Evolutionary conservation across 2,888 invertebrate species (phyloP).

Genomic region (Eristalis intricaria): DNA sequence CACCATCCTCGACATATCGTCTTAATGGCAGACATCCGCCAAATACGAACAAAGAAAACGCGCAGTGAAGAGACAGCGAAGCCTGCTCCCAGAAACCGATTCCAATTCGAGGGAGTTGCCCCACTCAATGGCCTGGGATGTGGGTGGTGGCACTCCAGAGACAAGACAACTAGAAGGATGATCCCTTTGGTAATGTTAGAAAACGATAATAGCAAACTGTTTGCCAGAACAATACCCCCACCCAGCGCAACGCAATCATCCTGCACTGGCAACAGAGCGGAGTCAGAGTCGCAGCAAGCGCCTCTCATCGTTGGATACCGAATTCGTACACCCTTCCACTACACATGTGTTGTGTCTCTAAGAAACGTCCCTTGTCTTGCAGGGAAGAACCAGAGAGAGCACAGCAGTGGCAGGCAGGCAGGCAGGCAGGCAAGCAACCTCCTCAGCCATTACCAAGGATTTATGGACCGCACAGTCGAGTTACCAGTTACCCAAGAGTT

Average conservation of each 20-base stretch:
- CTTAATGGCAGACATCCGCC: not conserved
- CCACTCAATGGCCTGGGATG: not conserved
- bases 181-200: constrained; percentile 46
- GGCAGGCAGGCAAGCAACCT: constrained; percentile 23
- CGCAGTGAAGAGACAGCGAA: not conserved
- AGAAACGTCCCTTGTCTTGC: constrained; percentile 49
- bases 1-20: not conserved
- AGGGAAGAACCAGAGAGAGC: not conserved
- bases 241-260: not conserved
- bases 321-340: constrained; percentile 20
- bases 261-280: not conserved
- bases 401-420: constrained; percentile 15
- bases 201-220: constrained; percentile 69
- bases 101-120: not conserved
- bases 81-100: no score
- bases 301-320: constrained; percentile 14
- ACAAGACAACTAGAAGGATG: constrained; percentile 25
- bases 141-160: not conserved
- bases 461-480: constrained; percentile 60
- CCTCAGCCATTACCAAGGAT: constrained; percentile 66
- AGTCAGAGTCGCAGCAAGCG: not conserved
- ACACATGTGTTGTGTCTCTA: constrained; percentile 57
- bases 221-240: constrained; percentile 57
- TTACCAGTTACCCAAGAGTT: constrained; percentile 14
- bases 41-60: not conserved